These are phyloP conservation scores for Pelmatolapia mariae DNA, from an alignment of 2,113 vertebrate species.

Conservation along the genomic window DNA sequence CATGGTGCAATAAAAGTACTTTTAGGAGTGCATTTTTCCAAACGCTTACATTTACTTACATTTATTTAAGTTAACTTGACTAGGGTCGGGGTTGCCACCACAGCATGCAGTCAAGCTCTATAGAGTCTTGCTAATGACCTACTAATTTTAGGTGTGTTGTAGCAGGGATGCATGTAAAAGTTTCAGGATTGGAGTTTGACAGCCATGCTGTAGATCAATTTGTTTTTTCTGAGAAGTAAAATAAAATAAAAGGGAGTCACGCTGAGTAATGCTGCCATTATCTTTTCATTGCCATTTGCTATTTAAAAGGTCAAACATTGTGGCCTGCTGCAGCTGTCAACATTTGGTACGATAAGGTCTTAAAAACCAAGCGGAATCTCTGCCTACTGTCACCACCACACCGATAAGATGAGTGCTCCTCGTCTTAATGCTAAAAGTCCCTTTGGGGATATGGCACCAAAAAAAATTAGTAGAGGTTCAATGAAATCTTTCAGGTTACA, in stretches of 20 bases:
- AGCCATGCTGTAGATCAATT: neutral
- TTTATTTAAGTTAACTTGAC: neutral
- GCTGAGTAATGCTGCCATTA: neutral
- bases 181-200: fast-evolving
- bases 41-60: neutral
- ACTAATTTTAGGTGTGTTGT: neutral
- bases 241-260: neutral
- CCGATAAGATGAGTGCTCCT: neutral
- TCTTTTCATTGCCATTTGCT: neutral
- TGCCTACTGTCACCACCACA: neutral
- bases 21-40: neutral
- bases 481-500: neutral
- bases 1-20: neutral
- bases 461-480: neutral
- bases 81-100: fast-evolving
- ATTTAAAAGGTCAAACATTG: neutral
- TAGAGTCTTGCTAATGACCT: neutral
- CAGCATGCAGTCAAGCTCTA: neutral
- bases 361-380: neutral
- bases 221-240: neutral
- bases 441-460: neutral
- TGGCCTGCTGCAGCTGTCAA: neutral
- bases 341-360: neutral
- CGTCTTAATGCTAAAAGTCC: neutral
- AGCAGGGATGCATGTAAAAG: neutral